Evolutionary conservation across 2,888 invertebrate genomes (phyloP), one percentile per base, ranked within the genome.

Genomic region (Epirrhoe alternata): DNA sequence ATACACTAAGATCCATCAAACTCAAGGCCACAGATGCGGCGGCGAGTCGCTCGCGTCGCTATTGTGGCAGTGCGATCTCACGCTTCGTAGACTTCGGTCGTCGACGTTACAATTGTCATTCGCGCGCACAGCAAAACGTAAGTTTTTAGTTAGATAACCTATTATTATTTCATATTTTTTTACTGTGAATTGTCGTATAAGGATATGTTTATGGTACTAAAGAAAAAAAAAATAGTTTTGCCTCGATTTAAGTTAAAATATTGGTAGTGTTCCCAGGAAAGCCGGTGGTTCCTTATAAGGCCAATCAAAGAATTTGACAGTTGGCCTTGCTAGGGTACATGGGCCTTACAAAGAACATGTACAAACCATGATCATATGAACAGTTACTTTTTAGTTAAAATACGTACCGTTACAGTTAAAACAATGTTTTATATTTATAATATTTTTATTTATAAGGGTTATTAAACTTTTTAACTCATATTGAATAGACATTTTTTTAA

Each of bases 201-300:
- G 50, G 69, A 64, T 64, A 64, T 62, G 33, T 64, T 68, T 69
- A 66, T 53, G 55, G 60, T 58, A 64, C 58, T 51, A 51, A 51
- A 51, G 50, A 51, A 51, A 17, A 51, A 51, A 17, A 71, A 68
- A 66, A 74, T 51, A 68, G 62, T 61, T 71, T 74, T 70, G 59
- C 53, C 17, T 71, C 45, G 31, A 73, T 24, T 24, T 24, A 24
- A 24, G 24, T 24, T 24, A 24, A 24, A 24, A 24, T 24, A 24
- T 24, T 24, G 65, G 69, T 65, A 69, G 57, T 72, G 66, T 74
- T 76, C 69, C 70, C 63, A 75, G 33, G 70, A 74, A 69, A 63
- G 74, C 68, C 71, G 63, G 62, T 70, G 67, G 74, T 73, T 72
- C 71, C 74, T 76, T 72, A 71, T 64, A 72, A 73, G 69, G 71